A percentile compares a stretch with the other conserved stretches of the same genome.
phyloP scores from a whole-genome alignment of 2,797 vertebrate species.

The Linurgus olivaceus region DNA sequence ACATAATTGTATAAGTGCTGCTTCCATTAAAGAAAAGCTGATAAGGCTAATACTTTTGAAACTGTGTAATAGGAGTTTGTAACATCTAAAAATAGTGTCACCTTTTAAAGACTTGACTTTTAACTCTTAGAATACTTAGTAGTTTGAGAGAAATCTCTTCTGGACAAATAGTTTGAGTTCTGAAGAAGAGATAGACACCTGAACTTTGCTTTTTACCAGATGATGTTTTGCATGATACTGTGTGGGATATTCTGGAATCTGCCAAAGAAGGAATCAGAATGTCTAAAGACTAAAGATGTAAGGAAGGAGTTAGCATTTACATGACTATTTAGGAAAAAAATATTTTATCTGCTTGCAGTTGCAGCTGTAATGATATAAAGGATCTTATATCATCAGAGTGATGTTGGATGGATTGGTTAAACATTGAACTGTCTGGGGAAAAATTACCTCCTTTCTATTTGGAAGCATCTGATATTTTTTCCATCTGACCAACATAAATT shows the following conservation, averaged over 20 bases:
- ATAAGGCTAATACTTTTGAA: slow-evolving; percentile 54
- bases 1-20: slow-evolving; percentile 40
- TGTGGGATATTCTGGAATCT: background rate
- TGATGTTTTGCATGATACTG: background rate
- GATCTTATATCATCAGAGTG: background rate
- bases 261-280: background rate
- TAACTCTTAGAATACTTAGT: background rate
- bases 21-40: slow-evolving; percentile 60
- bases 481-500: background rate
- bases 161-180: background rate
- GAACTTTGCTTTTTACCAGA: background rate
- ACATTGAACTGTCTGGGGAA: background rate
- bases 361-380: background rate
- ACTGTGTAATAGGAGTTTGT: background rate
- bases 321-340: background rate
- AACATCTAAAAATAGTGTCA: background rate
- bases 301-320: background rate
- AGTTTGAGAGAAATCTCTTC: background rate
- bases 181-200: background rate
- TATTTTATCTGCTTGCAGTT: background rate
- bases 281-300: background rate
- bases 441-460: background rate
- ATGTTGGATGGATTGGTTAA: background rate
- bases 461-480: background rate
- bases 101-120: background rate